A percentile compares a stretch with the other conserved stretches of the same genome.
These are phyloP conservation scores for Drosophila mauritiana DNA, from an alignment of 1,140 invertebrate genomes.

Conservation along the genomic window DNA sequence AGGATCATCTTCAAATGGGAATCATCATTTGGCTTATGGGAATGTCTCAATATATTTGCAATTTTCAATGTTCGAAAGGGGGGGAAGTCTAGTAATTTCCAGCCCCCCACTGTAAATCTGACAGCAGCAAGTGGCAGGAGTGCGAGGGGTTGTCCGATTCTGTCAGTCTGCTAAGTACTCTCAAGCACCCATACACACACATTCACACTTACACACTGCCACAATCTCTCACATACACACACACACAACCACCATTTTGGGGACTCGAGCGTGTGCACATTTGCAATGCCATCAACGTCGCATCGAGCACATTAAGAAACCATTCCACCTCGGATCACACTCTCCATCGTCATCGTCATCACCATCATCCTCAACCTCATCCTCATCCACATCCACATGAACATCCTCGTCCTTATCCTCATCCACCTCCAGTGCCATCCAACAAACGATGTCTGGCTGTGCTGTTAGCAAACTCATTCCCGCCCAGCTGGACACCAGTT, in stretches of 20 bases:
- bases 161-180: slow-evolving; percentile 48
- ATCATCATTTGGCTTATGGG: slow-evolving; percentile 44
- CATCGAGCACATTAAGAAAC: slow-evolving; percentile 59
- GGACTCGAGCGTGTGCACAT: slow-evolving; percentile 55
- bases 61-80: slow-evolving; percentile 19
- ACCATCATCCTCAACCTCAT: background rate
- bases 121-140: slow-evolving; percentile 6
- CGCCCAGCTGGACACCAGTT: slow-evolving; percentile 37
- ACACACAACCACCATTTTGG: slow-evolving; percentile 22
- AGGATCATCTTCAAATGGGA: slow-evolving; percentile 28
- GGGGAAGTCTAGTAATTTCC: no score
- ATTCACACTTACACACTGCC: background rate
- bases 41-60: slow-evolving; percentile 48
- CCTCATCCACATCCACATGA: background rate
- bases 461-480: slow-evolving; percentile 15
- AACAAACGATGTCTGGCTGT: slow-evolving; percentile 1
- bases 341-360: slow-evolving; percentile 18
- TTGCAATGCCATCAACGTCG: slow-evolving; percentile 70
- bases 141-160: slow-evolving; percentile 7
- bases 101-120: slow-evolving; percentile 25
- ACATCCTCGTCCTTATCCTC: background rate
- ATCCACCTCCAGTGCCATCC: background rate
- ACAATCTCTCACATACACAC: background rate
- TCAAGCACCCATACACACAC: background rate
- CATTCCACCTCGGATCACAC: slow-evolving; percentile 38